A percentile compares a stretch with the other conserved stretches of the same genome.
Evolutionary conservation across 2,113 vertebrate genomes (phyloP).

Genomic region (Tupaia chinensis): DNA sequence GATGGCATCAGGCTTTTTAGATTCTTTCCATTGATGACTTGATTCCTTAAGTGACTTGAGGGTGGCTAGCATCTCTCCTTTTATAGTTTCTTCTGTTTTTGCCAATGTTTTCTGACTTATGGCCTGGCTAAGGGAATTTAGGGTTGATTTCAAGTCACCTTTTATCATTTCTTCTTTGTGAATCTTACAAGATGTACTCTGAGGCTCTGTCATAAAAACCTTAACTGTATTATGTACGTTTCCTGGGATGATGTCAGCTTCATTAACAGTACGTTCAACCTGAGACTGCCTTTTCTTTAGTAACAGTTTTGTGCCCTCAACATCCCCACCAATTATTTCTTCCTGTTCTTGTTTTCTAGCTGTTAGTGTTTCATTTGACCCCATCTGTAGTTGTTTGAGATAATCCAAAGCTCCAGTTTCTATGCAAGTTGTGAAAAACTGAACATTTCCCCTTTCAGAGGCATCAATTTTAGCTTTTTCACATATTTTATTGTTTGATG

Average conservation of each 20-base stretch:
- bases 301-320: constrained; percentile 91
- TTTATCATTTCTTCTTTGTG: constrained; percentile 91
- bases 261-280: constrained; percentile 90
- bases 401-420: constrained; percentile 94
- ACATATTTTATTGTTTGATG: constrained; percentile 84
- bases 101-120: constrained; percentile 88
- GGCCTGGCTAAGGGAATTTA: constrained; percentile 91
- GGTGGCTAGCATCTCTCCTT: constrained; percentile 89
- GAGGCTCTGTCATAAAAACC: constrained; percentile 91
- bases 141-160: constrained; percentile 91
- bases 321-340: constrained; percentile 91
- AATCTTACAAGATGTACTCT: constrained; percentile 79
- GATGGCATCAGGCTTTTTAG: constrained; percentile 89
- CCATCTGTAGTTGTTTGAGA: constrained; percentile 91
- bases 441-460: constrained; percentile 93
- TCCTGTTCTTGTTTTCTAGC: constrained; percentile 82
- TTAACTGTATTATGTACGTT: constrained; percentile 91
- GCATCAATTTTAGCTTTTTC: constrained; percentile 89
- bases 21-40: constrained; percentile 85
- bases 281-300: constrained; percentile 87
- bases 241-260: constrained; percentile 93
- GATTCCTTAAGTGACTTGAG: constrained; percentile 90
- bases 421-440: constrained; percentile 95
- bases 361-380: constrained; percentile 84
- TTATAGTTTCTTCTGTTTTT: constrained; percentile 92